Base-by-base conservation (phyloP, 92 coral and sea anemone genomes). In the Palythoa grandiflora region DNA sequence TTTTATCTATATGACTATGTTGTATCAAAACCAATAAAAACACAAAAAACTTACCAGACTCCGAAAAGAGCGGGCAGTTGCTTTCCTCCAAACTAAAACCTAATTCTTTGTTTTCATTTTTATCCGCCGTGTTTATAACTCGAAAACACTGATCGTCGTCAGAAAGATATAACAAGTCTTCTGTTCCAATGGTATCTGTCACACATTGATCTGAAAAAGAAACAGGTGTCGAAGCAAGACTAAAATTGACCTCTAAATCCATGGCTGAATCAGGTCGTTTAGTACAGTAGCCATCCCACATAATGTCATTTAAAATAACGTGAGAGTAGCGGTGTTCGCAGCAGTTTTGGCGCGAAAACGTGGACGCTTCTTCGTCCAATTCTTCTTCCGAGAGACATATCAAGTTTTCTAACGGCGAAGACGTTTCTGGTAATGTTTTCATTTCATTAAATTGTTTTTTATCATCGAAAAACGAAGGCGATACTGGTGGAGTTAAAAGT, bases 261-360 rank as follows among this genome's bases (percentile, higher is more conserved):
- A 94, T 91, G 3, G 98, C 91, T 21, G 98, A 94, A 71, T 94
- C 94, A 6, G 98, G 98, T 9, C 98, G 87, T 71, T 89, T 91
- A 21, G 79, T 88, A 1, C 93, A 86, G 39, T 94, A 93, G 1
- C 96, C 94, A 55, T 90, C 93, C 98, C 98, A 94, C 98, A 94
- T 94, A 84, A 94, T 94, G 79, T 94, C 98, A 72, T 94, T 94
- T 39, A 94, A 84, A 65, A 94, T 87, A 79, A 94, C 93, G 61
- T 93, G 93, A 70, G 98, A 91, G 50, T 89, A 39, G 57, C 78
- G 71, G 88, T 87, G 83, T 63, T 85, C 68, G 9, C 84, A 59
- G 84, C 75, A 1, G 8, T 68, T 70, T 78, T 93, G 93, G 79
- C 91, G 92, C 59, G 87, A 73, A 66, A 85, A 76, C 71, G 88